Evolutionary conservation across 2,797 vertebrate genomes (phyloP).

Genomic region (Hippopotamyrus pictus): DNA sequence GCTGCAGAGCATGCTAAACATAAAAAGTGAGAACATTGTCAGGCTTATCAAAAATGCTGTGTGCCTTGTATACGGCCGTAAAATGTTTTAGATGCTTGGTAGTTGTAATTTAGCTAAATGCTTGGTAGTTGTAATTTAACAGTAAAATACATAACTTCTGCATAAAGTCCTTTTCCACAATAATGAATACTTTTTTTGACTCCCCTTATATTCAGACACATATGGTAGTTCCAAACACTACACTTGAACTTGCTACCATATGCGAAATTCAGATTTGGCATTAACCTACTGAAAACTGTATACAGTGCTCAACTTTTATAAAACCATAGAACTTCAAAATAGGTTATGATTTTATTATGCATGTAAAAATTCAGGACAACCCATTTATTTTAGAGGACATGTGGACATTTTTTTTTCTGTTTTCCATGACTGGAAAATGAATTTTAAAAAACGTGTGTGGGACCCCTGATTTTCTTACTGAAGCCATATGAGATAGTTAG

Average conservation of each 20-base stretch:
- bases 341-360: not conserved
- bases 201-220: not conserved
- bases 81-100: not conserved
- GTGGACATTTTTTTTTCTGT: not conserved
- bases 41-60: not conserved
- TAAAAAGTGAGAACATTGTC: not conserved
- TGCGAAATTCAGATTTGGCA: not conserved
- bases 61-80: not conserved
- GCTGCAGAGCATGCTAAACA: not conserved
- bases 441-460: not conserved
- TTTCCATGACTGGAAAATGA: not conserved
- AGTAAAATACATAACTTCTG: not conserved
- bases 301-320: not conserved
- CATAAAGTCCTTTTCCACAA: not conserved
- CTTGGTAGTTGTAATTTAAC: not conserved
- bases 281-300: not conserved
- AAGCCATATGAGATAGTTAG: not conserved
- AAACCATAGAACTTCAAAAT: not conserved
- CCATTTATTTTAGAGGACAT: not conserved
- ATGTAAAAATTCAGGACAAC: not conserved
- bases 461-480: not conserved
- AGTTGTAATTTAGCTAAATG: not conserved
- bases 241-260: not conserved
- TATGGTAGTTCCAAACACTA: not conserved
- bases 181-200: not conserved